phyloP scores from a whole-genome alignment of 92 coral and sea anemone species.

The Epizoanthus stellaris region DNA sequence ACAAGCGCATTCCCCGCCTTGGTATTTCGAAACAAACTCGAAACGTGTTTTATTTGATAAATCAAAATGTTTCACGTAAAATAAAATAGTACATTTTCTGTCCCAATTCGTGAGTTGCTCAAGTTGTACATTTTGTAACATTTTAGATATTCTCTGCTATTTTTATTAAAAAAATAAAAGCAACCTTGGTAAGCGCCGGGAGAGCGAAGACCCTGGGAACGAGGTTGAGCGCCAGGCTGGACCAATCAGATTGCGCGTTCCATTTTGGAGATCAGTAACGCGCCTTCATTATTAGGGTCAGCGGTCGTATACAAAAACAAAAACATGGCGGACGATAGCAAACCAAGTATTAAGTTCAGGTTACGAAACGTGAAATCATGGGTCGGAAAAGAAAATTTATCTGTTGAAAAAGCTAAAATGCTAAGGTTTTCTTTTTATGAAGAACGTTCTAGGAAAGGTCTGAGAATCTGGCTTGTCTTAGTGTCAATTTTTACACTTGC shows the following conservation, averaged over 20 bases:
- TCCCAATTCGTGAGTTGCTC: too few relatives aligned
- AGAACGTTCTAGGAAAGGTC: constrained; percentile 22
- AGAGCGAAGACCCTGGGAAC: too few relatives aligned
- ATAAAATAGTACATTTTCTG: too few relatives aligned
- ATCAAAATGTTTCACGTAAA: too few relatives aligned
- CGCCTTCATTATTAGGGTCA: background rate
- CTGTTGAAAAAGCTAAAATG: background rate
- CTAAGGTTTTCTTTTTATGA: constrained; percentile 6
- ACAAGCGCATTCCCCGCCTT: background rate
- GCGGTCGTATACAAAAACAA: background rate
- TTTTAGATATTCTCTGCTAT: background rate
- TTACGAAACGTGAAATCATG: background rate
- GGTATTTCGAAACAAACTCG: too few relatives aligned
- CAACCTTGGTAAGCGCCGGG: too few relatives aligned
- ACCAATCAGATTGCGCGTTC: too few relatives aligned
- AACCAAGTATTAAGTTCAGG: background rate
- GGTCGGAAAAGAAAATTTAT: background rate
- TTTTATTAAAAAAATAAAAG: too few relatives aligned
- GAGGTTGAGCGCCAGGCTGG: too few relatives aligned
- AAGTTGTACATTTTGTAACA: background rate
- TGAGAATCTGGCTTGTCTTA: constrained; percentile 18
- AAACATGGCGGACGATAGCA: constrained; percentile 8
- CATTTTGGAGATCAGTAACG: background rate
- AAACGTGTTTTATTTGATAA: too few relatives aligned
- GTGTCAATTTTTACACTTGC: constrained; percentile 22